Evolutionary conservation across 2,888 invertebrate species (phyloP).

Genomic region (Chloroclysta siterata): DNA sequence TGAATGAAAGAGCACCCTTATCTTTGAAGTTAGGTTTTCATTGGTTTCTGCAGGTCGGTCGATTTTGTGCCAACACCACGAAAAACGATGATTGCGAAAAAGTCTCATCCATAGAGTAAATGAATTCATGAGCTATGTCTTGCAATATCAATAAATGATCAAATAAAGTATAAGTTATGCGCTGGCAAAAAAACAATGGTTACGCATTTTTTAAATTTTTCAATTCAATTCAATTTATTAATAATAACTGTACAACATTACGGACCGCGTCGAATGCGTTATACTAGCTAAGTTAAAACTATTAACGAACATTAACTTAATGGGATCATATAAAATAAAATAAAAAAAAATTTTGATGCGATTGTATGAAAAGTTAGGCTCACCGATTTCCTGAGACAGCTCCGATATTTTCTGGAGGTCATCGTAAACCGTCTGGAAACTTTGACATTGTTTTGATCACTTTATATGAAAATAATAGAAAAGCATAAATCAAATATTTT

Average conservation of each 20-base stretch:
- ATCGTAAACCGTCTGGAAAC: background rate
- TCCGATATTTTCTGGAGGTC: background rate
- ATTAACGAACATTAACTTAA: too few species aligned
- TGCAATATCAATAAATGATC: background rate
- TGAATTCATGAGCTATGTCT: background rate
- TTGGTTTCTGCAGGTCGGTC: slow-evolving; percentile 32
- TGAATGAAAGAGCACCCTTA: slow-evolving; percentile 52
- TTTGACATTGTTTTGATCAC: too few species aligned
- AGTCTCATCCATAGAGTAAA: background rate
- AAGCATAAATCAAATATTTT: background rate
- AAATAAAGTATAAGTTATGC: too few species aligned
- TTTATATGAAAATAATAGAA: too few species aligned
- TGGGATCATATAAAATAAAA: too few species aligned
- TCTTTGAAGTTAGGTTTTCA: slow-evolving; percentile 47
- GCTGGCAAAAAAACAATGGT: too few species aligned
- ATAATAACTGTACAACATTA: too few species aligned
- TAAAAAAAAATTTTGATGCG: too few species aligned
- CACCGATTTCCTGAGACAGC: background rate
- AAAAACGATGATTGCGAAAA: slow-evolving; percentile 11
- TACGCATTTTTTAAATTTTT: too few species aligned
- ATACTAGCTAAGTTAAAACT: too few species aligned
- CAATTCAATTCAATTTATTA: too few species aligned
- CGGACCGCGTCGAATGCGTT: too few species aligned
- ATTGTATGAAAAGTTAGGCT: background rate
- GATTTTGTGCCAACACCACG: slow-evolving; percentile 25